Evolutionary conservation across 1,140 invertebrate genomes (phyloP).

Genomic region (Pseudomyrmex gracilis): DNA sequence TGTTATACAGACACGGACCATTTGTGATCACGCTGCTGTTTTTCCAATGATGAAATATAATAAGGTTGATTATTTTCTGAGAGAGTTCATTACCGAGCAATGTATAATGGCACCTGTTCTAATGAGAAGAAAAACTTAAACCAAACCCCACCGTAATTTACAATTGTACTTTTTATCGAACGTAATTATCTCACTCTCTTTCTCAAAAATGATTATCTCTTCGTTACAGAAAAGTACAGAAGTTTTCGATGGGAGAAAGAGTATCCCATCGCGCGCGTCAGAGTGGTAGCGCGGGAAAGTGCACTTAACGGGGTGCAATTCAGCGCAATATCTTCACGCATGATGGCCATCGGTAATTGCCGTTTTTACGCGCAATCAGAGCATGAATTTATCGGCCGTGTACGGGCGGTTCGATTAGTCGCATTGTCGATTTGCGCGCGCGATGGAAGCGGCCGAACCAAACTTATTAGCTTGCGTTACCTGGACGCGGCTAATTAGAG

Average conservation of each 20-base stretch:
- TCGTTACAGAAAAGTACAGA: background rate
- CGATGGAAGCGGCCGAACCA: constrained; percentile 3
- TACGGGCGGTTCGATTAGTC: constrained; percentile 66
- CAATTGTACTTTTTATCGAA: background rate
- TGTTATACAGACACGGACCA: constrained; percentile 22
- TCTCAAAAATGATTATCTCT: background rate
- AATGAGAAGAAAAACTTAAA: background rate
- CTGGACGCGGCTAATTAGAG: constrained; percentile 65
- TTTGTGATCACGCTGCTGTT: background rate
- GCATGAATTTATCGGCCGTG: constrained; percentile 74
- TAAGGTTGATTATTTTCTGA: background rate
- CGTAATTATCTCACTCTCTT: background rate
- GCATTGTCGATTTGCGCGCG: constrained; percentile 38
- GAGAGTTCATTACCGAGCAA: background rate
- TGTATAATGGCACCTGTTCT: background rate
- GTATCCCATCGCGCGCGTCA: background rate
- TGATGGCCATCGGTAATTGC: constrained; percentile 71
- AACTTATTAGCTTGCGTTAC: constrained; percentile 65
- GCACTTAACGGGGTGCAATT: constrained; percentile 64
- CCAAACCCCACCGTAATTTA: background rate
- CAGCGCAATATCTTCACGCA: constrained; percentile 74
- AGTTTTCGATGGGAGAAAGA: constrained; percentile 41
- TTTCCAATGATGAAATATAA: background rate
- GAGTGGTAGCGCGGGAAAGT: constrained; percentile 62
- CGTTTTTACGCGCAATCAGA: constrained; percentile 74